Evolutionary conservation across 2,113 vertebrate genomes (phyloP).

Genomic region (Perccottus glenii): DNA sequence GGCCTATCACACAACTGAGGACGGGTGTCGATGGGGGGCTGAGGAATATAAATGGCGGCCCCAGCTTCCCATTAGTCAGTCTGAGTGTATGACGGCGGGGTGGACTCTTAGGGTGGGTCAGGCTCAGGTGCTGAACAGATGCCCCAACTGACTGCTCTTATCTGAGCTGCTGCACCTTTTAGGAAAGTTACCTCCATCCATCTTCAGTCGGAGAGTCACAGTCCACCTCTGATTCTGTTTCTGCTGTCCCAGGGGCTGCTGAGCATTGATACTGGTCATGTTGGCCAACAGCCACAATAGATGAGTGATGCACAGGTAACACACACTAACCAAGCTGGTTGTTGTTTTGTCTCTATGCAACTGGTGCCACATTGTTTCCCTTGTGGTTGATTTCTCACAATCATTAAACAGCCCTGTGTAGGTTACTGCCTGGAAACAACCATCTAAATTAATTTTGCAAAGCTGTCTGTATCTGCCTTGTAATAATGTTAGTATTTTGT

Average conservation of each 20-base stretch:
- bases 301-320: not conserved
- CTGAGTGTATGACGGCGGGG: slow-evolving; percentile 51
- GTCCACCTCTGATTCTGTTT: slow-evolving; percentile 50
- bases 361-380: no score
- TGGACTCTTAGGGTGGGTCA: slow-evolving; percentile 49
- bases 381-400: no score
- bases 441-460: no score
- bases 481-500: no score
- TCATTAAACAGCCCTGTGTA: no score
- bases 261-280: slow-evolving; percentile 10
- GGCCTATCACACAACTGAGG: slow-evolving; percentile 50
- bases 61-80: slow-evolving; percentile 59
- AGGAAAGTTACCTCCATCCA: slow-evolving; percentile 46
- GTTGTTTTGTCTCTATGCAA: no score
- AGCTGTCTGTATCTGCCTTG: no score
- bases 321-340: no score
- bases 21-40: slow-evolving; percentile 37
- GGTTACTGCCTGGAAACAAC: no score
- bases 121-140: slow-evolving; percentile 63
- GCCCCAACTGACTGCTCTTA: slow-evolving; percentile 38
- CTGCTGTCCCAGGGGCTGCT: slow-evolving; percentile 3
- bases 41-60: slow-evolving; percentile 56
- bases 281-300: not conserved
- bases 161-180: slow-evolving; percentile 52
- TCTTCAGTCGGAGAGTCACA: slow-evolving; percentile 46